Base-by-base conservation (phyloP, 2,888 invertebrate genomes). In the Spisula solida region DNA sequence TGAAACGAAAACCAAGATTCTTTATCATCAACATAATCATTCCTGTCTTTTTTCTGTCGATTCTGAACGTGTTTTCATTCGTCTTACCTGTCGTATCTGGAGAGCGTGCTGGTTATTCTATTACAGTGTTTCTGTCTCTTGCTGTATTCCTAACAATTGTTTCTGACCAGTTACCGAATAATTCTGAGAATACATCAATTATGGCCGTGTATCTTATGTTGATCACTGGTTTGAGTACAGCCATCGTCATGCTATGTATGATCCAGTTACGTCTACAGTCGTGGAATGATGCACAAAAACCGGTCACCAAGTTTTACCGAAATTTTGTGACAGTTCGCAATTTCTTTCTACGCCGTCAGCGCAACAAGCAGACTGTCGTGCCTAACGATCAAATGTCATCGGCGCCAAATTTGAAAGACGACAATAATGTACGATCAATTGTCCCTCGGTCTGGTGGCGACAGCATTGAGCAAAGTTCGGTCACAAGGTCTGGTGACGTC, bases 81-180 rank as follows among this genome's bases (percentile, higher is more conserved):
- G 20, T 87, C 18, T 56, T 87, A 41, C 87, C 87, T 1, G 56
- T 82, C 14, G 10, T 82, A 47, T 82, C 87, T 1, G 87, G 87
- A n/a, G 87, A 87, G n/a, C 70, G 82, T 14, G 87, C 82, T 2
- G 51, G 81, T 12, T 87, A 82, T 20, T 48, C 87, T 6, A 75
- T 87, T 0, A 87, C 87, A 8, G 87, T 87, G 16, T 87, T 82
- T 29, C 82, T 87, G 1, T 82, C 87, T 0, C 48, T 87, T 25
- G 82, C 82, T 31, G 87, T 82, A 2, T 87, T 87, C n/a, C 18
- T 87, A 25, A 87, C 87, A 8, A 87, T 83, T 18, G 47, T 87
- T 10, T 78, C 87, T 20, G 18, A 78, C 25, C 75, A 75, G 34
- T 29, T 87, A 18, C 87, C 87, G 18, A 81, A 82, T 56, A 87